Percentiles rank a stretch among this genome's conserved stretches.
Evolutionary conservation across 1,140 invertebrate species (phyloP).

Genomic region (Telenomus remus): DNA sequence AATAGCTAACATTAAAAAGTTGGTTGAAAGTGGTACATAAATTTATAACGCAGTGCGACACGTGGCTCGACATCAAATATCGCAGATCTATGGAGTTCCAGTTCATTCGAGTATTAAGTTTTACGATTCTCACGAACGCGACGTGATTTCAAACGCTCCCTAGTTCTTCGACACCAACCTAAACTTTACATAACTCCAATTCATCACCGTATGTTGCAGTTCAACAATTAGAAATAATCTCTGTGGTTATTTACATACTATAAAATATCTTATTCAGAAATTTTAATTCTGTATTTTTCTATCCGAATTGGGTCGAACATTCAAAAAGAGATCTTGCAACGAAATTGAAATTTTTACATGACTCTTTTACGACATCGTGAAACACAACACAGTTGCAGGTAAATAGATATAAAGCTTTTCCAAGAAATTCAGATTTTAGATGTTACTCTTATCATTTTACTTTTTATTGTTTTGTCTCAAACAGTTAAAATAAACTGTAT

Average conservation of each 20-base stretch:
- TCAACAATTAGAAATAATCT: neutral
- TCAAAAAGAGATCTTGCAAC: slow-evolving; percentile 14
- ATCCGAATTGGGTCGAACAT: neutral
- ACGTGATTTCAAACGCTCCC: neutral
- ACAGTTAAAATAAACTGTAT: neutral
- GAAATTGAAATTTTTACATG: slow-evolving; percentile 47
- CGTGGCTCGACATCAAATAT: slow-evolving; percentile 30
- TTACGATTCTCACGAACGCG: slow-evolving; percentile 37
- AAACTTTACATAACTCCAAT: slow-evolving; percentile 35
- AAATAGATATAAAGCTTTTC: slow-evolving; percentile 32
- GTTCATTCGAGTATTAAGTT: slow-evolving; percentile 53
- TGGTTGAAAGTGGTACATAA: slow-evolving; percentile 36
- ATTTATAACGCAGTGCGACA: slow-evolving; percentile 34
- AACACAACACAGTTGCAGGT: slow-evolving; percentile 22
- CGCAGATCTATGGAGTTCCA: slow-evolving; percentile 43
- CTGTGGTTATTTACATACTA: neutral
- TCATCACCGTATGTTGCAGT: slow-evolving; percentile 1
- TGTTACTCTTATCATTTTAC: slow-evolving; percentile 1
- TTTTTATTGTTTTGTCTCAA: neutral
- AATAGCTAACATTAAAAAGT: slow-evolving; percentile 19
- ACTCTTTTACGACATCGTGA: slow-evolving; percentile 43
- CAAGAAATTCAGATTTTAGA: slow-evolving; percentile 16
- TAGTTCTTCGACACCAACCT: slow-evolving; percentile 8
- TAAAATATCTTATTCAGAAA: neutral
- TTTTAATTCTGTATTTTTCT: neutral